Conservation (phyloP, 1,140 invertebrate species). For the Pogonus chalceus region DNA sequence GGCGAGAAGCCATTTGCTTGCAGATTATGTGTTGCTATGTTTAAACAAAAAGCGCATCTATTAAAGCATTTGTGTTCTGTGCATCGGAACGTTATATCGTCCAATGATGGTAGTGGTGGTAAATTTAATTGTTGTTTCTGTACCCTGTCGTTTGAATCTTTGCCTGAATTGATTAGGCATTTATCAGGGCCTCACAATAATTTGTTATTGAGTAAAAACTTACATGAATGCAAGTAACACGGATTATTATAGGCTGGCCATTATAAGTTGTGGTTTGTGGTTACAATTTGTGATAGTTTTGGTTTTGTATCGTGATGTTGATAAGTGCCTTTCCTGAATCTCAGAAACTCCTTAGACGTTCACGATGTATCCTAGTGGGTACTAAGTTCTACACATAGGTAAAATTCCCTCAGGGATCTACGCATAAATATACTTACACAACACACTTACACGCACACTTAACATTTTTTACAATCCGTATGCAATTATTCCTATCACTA, state of each 20-base stretch:
- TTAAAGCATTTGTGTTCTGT: conserved; percentile 78
- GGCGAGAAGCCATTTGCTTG: conserved; percentile 82
- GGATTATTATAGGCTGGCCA: background rate
- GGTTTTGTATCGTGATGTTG: background rate
- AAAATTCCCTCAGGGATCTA: background rate
- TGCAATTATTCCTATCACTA: no score
- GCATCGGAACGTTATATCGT: conserved; percentile 71
- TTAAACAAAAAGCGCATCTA: conserved; percentile 78
- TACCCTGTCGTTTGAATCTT: conserved; percentile 67
- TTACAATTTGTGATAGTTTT: background rate
- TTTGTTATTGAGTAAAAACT: conserved; percentile 72
- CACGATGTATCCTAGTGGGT: background rate
- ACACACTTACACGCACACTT: background rate
- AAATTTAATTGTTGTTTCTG: conserved; percentile 79
- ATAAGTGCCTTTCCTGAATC: conserved; percentile 1
- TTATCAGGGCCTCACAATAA: conserved; percentile 78
- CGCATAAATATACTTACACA: background rate
- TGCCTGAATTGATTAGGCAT: conserved; percentile 74
- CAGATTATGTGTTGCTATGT: conserved; percentile 77
- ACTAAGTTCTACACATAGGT: background rate
- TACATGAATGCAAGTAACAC: conserved; percentile 54
- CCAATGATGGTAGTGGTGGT: conserved; percentile 55
- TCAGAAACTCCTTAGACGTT: background rate
- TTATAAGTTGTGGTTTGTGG: no score
- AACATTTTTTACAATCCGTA: background rate